These are phyloP conservation scores for Nezara viridula DNA, from an alignment of 2,888 invertebrate species.

Conservation along the genomic window DNA sequence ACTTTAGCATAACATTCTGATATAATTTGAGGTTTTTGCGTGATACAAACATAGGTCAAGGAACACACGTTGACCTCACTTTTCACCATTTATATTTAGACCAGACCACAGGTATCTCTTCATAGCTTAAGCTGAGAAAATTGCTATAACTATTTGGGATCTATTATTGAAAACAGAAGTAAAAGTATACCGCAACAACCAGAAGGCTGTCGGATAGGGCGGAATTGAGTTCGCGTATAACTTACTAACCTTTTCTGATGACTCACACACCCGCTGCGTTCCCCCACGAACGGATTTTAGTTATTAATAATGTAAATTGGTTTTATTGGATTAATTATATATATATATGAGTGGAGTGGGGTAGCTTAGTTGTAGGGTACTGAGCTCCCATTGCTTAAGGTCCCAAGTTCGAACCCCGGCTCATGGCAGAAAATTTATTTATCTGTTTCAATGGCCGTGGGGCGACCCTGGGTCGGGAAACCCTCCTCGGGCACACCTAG, in stretches of 20 bases:
- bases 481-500: no score
- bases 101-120: neutral
- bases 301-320: no score
- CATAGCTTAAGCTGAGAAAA: neutral
- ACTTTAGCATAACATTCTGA: neutral
- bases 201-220: neutral
- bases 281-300: no score
- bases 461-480: no score
- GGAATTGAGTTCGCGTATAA: neutral
- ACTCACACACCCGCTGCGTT: no score
- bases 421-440: no score
- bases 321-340: no score
- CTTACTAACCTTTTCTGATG: neutral
- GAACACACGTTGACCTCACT: neutral
- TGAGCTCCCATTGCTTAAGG: no score
- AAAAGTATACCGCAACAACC: constrained; percentile 5
- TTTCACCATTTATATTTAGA: neutral
- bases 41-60: neutral
- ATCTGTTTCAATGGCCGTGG: no score
- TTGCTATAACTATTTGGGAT: neutral
- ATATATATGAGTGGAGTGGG: no score
- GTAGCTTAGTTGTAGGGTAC: no score
- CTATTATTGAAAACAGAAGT: constrained; percentile 29
- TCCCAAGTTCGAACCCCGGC: no score
- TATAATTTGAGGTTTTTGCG: neutral